phyloP scores from a whole-genome alignment of 64 coral and sea anemone species.

The Exaiptasia diaphana region DNA sequence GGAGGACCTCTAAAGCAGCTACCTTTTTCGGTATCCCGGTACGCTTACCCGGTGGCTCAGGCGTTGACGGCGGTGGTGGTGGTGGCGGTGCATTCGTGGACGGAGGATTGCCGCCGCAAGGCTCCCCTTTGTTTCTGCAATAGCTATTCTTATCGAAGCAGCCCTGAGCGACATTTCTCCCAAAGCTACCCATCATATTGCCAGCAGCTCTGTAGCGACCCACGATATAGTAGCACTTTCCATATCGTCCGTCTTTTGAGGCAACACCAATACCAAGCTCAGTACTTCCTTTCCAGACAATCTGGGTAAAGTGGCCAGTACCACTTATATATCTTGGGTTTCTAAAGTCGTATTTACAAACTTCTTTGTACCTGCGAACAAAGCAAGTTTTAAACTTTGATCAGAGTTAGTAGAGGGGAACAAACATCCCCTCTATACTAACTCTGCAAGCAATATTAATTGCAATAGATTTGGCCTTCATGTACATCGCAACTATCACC shows the following conservation, averaged over 20 bases:
- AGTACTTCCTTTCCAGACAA: slow-evolving; percentile 76
- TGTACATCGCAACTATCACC: too few species aligned
- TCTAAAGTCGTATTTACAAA: slow-evolving; percentile 69
- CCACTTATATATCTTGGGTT: slow-evolving; percentile 26
- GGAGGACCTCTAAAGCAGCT: too few species aligned
- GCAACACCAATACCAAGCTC: slow-evolving; percentile 77
- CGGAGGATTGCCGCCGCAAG: neutral
- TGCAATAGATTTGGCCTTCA: too few species aligned
- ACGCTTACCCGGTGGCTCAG: too few species aligned
- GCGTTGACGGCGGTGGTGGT: neutral
- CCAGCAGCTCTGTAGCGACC: slow-evolving; percentile 65
- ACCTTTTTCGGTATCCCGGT: too few species aligned
- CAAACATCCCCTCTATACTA: too few species aligned
- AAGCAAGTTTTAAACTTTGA: too few species aligned
- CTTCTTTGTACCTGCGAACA: slow-evolving; percentile 91
- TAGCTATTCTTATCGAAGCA: slow-evolving; percentile 46
- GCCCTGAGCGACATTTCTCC: slow-evolving; percentile 55
- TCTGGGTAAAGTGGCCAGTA: slow-evolving; percentile 79
- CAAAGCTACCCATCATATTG: slow-evolving; percentile 74
- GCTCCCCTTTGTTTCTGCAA: slow-evolving; percentile 22
- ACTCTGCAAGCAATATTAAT: too few species aligned
- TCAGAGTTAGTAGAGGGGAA: too few species aligned
- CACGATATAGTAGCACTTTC: slow-evolving; percentile 73
- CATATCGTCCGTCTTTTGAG: neutral
- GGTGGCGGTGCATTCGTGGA: neutral